Evolutionary conservation across 1,140 invertebrate species (phyloP).

Genomic region (Drosophila rufa): DNA sequence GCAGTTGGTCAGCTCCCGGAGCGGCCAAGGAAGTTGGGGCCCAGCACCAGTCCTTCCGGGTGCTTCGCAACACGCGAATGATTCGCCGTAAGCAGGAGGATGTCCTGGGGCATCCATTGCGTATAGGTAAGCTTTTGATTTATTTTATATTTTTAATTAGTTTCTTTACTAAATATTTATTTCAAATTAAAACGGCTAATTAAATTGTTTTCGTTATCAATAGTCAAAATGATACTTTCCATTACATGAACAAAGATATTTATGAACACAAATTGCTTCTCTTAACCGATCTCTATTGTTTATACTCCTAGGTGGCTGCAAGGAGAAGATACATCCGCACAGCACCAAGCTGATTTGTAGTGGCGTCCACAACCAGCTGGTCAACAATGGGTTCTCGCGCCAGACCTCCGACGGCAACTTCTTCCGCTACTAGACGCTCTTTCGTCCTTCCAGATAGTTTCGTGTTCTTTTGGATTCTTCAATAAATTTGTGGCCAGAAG

Average conservation of each 20-base stretch:
- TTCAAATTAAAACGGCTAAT: neutral
- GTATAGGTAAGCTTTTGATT: slow-evolving; percentile 56
- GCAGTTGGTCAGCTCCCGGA: slow-evolving; percentile 58
- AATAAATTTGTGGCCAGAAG: slow-evolving; percentile 60
- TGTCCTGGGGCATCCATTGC: slow-evolving; percentile 74
- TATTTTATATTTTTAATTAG: neutral
- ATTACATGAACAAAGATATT: neutral
- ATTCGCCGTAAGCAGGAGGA: slow-evolving; percentile 43
- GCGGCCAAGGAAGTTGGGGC: slow-evolving; percentile 52
- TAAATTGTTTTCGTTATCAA: neutral
- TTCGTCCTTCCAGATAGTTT: neutral
- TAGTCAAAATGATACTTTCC: neutral
- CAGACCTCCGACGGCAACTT: slow-evolving; percentile 88
- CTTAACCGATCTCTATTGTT: neutral
- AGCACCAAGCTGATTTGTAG: slow-evolving; percentile 89
- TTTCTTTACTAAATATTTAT: slow-evolving; percentile 3
- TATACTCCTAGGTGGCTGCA: slow-evolving; percentile 86
- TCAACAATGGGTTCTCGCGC: slow-evolving; percentile 89
- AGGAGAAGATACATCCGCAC: slow-evolving; percentile 87
- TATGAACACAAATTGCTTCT: neutral
- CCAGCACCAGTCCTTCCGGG: slow-evolving; percentile 83
- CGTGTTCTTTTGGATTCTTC: slow-evolving; percentile 27
- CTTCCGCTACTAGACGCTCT: slow-evolving; percentile 86
- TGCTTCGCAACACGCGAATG: slow-evolving; percentile 87
- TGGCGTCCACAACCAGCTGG: slow-evolving; percentile 88